phyloP scores from a whole-genome alignment of 2,113 vertebrate genomes.

The Apaloderma vittatum region DNA sequence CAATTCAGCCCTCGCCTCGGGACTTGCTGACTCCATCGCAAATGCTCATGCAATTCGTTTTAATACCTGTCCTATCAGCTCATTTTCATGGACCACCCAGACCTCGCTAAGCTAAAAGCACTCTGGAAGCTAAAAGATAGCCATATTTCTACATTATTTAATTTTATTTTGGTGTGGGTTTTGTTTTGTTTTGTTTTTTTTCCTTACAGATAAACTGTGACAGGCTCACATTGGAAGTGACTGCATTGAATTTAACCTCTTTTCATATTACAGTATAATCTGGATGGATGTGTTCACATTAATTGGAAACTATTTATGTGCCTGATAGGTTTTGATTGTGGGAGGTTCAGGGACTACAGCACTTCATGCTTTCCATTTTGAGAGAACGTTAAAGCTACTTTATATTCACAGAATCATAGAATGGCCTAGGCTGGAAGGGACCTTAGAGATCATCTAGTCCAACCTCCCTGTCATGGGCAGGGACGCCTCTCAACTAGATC shows the following conservation, averaged over 20 bases:
- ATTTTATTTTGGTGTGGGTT: not conserved
- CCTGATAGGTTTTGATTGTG: not conserved
- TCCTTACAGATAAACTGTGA: not conserved
- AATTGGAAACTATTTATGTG: not conserved
- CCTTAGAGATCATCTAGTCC: no score
- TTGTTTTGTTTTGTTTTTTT: not conserved
- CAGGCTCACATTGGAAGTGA: not conserved
- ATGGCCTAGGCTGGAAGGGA: no score
- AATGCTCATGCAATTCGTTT: not conserved
- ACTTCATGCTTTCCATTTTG: not conserved
- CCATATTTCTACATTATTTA: not conserved
- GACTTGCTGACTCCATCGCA: not conserved
- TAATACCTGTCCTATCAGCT: constrained; percentile 1
- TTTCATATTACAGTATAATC: not conserved
- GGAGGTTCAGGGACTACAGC: not conserved
- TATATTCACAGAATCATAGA: no score
- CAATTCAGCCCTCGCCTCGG: not conserved
- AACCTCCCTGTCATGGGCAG: no score
- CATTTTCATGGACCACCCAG: constrained; percentile 1
- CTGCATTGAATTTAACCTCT: not conserved
- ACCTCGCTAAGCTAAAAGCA: not conserved
- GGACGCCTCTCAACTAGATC: no score
- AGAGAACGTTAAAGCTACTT: not conserved
- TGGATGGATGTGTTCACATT: not conserved
- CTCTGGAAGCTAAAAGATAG: not conserved